Conservation (phyloP, 2,797 vertebrate genomes). For the Rhynchotus rufescens region DNA sequence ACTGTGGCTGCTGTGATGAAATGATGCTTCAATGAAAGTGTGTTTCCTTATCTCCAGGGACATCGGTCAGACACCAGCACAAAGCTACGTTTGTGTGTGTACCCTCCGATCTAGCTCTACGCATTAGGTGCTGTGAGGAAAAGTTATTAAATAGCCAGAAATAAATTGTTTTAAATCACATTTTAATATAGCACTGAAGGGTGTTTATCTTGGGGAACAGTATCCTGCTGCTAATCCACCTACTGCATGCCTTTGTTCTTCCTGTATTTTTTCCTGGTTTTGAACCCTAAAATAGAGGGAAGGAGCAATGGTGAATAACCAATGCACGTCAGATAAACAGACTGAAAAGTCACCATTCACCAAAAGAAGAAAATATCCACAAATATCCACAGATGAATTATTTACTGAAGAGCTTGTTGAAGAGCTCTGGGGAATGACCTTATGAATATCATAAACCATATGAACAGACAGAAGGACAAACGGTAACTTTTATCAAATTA, state of each 20-base stretch:
- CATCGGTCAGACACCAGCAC: conserved; percentile 1
- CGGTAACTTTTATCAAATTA: background rate
- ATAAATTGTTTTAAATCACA: background rate
- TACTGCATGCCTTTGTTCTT: background rate
- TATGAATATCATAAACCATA: background rate
- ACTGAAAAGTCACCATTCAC: background rate
- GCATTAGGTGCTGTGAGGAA: background rate
- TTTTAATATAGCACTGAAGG: background rate
- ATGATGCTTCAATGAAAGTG: conserved; percentile 23
- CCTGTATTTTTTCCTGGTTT: background rate
- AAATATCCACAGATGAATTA: background rate
- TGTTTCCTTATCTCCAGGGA: conserved; percentile 21
- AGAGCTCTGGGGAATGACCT: background rate
- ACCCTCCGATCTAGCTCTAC: background rate
- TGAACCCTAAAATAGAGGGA: background rate
- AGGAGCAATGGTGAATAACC: background rate
- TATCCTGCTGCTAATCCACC: background rate
- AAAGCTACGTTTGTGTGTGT: conserved; percentile 1
- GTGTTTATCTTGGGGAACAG: background rate
- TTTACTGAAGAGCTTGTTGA: background rate
- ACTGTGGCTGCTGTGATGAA: background rate
- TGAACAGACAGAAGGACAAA: background rate
- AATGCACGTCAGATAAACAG: background rate
- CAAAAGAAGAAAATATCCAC: background rate
- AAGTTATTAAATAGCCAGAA: background rate